Percentiles rank a stretch among this genome's conserved stretches.
Conservation (phyloP, 2,888 invertebrate genomes). For the Metallyticus violacea region DNA sequence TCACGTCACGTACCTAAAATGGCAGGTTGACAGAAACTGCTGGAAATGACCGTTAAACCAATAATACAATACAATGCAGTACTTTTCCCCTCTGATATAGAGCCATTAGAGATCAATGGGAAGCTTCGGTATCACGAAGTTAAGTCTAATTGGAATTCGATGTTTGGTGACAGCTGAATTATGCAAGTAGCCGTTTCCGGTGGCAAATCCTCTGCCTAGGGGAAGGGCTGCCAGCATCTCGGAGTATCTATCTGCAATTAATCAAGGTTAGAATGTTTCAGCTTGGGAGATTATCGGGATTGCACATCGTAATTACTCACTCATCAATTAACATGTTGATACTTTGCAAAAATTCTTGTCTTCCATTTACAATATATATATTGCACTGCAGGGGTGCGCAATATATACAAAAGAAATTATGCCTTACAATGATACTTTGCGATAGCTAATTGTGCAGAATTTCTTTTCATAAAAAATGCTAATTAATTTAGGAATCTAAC, state of each 20-base stretch:
- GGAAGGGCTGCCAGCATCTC: not conserved
- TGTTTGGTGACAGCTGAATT: slow-evolving; percentile 28
- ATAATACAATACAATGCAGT: not conserved
- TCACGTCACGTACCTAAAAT: not conserved
- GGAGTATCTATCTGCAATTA: not conserved
- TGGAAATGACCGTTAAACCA: not conserved
- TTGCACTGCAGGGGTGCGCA: too few species aligned
- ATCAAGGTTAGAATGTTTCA: not conserved
- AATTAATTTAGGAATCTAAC: too few species aligned
- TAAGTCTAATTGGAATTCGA: slow-evolving; percentile 31
- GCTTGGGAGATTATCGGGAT: not conserved
- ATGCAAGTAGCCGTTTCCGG: slow-evolving; percentile 27
- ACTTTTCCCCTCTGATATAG: not conserved
- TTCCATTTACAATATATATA: not conserved
- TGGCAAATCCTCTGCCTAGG: slow-evolving; percentile 1
- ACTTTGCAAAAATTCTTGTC: not conserved
- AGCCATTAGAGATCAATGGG: not conserved
- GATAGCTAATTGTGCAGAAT: too few species aligned
- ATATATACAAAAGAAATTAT: too few species aligned
- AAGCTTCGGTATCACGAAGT: not conserved
- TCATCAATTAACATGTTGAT: too few species aligned
- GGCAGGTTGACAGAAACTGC: not conserved
- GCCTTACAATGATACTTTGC: too few species aligned
- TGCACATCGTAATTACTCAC: not conserved
- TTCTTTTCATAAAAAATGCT: too few species aligned